Evolutionary conservation across 2,113 vertebrate genomes (phyloP), one percentile per base, ranked within the genome.

Genomic region (Accipiter virgatus): DNA sequence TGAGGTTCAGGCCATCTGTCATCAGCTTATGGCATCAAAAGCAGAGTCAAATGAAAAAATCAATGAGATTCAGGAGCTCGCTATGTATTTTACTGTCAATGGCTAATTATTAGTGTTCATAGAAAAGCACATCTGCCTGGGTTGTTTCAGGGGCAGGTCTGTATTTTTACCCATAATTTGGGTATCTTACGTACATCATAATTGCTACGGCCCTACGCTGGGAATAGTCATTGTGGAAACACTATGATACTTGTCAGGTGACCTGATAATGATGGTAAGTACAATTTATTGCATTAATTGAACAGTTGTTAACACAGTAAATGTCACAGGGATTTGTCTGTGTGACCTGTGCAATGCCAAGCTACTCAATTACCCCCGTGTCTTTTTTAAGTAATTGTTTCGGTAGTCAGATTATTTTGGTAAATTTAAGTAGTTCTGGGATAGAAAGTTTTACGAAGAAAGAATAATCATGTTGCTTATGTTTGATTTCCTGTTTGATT

Each of bases 1-100:
- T 85, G 72, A 70, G 80, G 67, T 87, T 95, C 45, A 91, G 70
- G 53, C 80, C 88, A 71, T 92, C 82, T 78, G 92, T 92, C 56
- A 45, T 83, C 56, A 89, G 65, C 9, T 81, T 72, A 70, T 48
- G 40, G 74, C 53, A 70, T 52, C 81, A 96, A 66, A 95, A 85
- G 25, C 67, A 80, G 67, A 80, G 21, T 58, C 22, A 68, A 93
- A 21, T 10, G 2, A 52, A 89, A 93, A 93, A 95, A 52, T 75
- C 36, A 72, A 4, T 2, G 6, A 56, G 56, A 79, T 53, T 81
- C 52, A 48, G 58, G 14, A 89, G n/a, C 34, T 75, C 6, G 3
- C 32, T 19, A 3, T 2, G 1, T 89, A 22, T 84, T 90, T 90
- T 83, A 20, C 22, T 89, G 67, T 84, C 66, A 73, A 4, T 34